A percentile compares a stretch with the other conserved stretches of the same genome.
phyloP scores from a whole-genome alignment of 2,797 vertebrate genomes.

The Steatocranus sp. region DNA sequence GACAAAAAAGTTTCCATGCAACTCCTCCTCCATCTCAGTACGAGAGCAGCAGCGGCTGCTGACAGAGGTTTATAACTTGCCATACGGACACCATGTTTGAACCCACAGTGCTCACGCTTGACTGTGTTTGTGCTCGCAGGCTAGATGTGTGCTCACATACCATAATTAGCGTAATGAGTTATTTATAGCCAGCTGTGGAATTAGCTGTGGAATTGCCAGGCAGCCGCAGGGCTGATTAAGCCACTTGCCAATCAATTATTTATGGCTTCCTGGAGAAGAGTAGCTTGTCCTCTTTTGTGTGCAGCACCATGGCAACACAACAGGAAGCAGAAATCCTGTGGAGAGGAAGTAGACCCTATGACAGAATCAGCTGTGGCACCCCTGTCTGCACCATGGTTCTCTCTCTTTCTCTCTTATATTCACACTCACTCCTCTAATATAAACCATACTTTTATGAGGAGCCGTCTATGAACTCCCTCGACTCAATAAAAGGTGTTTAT shows the following conservation, averaged over 20 bases:
- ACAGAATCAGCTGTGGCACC: constrained; percentile 46
- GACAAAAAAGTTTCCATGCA: background rate
- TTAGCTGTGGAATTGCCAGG: constrained; percentile 70
- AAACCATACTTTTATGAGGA: constrained; percentile 52
- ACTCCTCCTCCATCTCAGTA: background rate
- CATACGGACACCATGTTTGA: constrained; percentile 37
- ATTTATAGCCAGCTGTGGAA: constrained; percentile 77
- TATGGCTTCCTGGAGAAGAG: constrained; percentile 74
- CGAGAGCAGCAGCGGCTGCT: background rate
- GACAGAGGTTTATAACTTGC: constrained; percentile 21
- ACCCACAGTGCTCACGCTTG: constrained; percentile 54
- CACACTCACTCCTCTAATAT: constrained; percentile 40
- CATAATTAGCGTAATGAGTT: constrained; percentile 77
- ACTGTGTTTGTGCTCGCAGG: constrained; percentile 60
- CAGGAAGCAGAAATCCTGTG: constrained; percentile 71
- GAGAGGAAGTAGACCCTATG: constrained; percentile 68
- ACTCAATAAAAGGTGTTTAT: constrained; percentile 68
- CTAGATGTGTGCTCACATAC: constrained; percentile 62
- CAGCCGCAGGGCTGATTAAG: constrained; percentile 70
- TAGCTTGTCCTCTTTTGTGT: constrained; percentile 73
- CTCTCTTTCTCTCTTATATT: background rate
- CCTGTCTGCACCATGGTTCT: constrained; percentile 7
- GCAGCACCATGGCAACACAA: constrained; percentile 77
- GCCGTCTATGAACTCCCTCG: constrained; percentile 52
- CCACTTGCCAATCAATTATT: constrained; percentile 79